Evolutionary conservation across 2,888 invertebrate species (phyloP).

Genomic region (Chalcis sispes): DNA sequence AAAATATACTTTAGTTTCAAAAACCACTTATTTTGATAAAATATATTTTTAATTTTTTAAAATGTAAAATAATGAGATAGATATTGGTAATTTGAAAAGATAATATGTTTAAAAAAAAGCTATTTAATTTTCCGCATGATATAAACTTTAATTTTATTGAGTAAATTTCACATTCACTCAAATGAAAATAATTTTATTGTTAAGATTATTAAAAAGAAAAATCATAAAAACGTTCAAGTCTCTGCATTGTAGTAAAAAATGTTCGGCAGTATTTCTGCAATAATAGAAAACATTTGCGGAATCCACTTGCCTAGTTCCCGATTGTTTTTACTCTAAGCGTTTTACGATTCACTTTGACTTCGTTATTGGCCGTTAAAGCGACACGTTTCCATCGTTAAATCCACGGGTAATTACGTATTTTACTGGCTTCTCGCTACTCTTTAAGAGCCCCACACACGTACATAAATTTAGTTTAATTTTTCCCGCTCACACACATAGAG

Average conservation of each 20-base stretch:
- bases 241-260: conserved; percentile 4
- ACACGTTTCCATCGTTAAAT: conserved; percentile 47
- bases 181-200: too few relatives aligned
- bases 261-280: conserved; percentile 18
- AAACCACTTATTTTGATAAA: too few relatives aligned
- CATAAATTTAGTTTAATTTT: conserved; percentile 19
- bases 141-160: too few relatives aligned
- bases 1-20: too few relatives aligned
- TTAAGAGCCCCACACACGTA: conserved; percentile 15
- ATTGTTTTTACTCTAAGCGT: conserved; percentile 47
- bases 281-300: conserved; percentile 30
- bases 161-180: too few relatives aligned
- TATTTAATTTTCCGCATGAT: too few relatives aligned
- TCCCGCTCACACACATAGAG: not conserved
- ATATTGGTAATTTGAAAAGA: too few relatives aligned
- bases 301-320: conserved; percentile 20
- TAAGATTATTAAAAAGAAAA: not conserved
- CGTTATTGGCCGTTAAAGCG: conserved; percentile 50
- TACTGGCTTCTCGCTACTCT: conserved; percentile 42
- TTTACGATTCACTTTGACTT: conserved; percentile 54
- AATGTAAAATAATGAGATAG: too few relatives aligned
- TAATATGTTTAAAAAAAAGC: too few relatives aligned
- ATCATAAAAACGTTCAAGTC: conserved; percentile 2
- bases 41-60: too few relatives aligned
- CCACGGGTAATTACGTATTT: conserved; percentile 49